Evolutionary conservation across 2,888 invertebrate genomes (phyloP).

Genomic region (Heteromyza rotundicornis): DNA sequence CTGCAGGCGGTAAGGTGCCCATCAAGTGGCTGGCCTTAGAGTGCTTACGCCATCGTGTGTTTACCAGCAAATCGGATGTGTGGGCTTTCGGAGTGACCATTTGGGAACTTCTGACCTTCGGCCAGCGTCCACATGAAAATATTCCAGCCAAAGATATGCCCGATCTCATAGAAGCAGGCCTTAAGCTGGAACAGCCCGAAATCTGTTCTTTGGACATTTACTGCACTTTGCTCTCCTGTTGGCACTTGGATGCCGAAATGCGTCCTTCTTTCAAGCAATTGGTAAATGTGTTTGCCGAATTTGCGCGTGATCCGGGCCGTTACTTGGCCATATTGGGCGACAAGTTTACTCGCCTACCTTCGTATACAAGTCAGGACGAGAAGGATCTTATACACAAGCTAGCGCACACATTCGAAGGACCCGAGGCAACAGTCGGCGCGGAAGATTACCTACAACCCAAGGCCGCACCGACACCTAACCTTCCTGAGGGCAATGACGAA

Average conservation of each 20-base stretch:
- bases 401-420: constrained; percentile 65
- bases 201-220: constrained; percentile 97
- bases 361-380: constrained; percentile 75
- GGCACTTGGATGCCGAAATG: constrained; percentile 96
- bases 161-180: constrained; percentile 90
- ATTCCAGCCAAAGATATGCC: constrained; percentile 92
- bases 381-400: constrained; percentile 80
- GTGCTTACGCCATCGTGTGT: constrained; percentile 93
- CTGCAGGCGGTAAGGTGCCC: constrained; percentile 97
- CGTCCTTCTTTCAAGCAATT: constrained; percentile 93
- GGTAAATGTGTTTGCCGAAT: constrained; percentile 92
- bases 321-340: constrained; percentile 94
- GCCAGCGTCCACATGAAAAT: constrained; percentile 91
- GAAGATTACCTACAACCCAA: constrained; percentile 90
- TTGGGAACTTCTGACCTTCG: constrained; percentile 97
- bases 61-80: constrained; percentile 97
- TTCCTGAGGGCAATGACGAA: constrained; percentile 54
- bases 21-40: constrained; percentile 99
- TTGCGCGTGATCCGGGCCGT: constrained; percentile 94
- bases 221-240: constrained; percentile 95
- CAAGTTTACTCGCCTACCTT: constrained; percentile 85
- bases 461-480: constrained; percentile 60
- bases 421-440: constrained; percentile 73
- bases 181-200: constrained; percentile 88
- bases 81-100: constrained; percentile 99